These are phyloP conservation scores for Scleropages formosus DNA, from an alignment of 2,797 vertebrate species.

Conservation along the genomic window DNA sequence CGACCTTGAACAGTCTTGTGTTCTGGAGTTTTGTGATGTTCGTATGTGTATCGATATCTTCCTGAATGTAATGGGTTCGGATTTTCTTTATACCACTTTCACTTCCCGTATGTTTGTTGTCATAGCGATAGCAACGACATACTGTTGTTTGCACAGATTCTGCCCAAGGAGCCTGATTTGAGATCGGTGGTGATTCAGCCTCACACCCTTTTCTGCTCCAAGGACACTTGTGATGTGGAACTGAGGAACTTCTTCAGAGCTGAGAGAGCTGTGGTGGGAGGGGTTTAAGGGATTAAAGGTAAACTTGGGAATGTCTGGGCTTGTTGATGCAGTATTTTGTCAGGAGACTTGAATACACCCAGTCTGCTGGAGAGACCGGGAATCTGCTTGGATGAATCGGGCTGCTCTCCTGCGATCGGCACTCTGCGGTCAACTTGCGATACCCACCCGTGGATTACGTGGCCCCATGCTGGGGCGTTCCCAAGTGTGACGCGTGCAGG, in stretches of 20 bases:
- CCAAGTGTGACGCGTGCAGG: background rate
- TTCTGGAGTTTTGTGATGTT: too few relatives aligned
- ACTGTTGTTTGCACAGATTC: too few relatives aligned
- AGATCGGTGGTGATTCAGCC: too few relatives aligned
- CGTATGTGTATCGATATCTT: too few relatives aligned
- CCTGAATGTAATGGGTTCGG: too few relatives aligned
- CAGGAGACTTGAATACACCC: background rate
- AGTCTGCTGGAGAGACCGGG: background rate
- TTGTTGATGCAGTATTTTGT: background rate
- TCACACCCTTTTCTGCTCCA: too few relatives aligned
- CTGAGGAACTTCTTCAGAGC: background rate
- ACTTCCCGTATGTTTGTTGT: too few relatives aligned
- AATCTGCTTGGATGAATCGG: background rate
- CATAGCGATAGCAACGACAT: too few relatives aligned
- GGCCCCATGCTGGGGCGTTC: background rate
- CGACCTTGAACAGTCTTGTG: too few relatives aligned
- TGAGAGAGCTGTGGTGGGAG: background rate
- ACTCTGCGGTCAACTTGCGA: slow-evolving; percentile 2
- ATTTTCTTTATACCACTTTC: too few relatives aligned
- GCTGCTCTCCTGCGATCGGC: background rate
- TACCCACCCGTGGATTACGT: background rate
- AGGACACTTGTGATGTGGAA: background rate
- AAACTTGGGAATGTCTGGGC: background rate
- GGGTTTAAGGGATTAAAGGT: background rate
- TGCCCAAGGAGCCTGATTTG: too few relatives aligned